A percentile compares a stretch with the other conserved stretches of the same genome.
phyloP scores from a whole-genome alignment of 2,888 invertebrate species.

The Drosophila anceps region DNA sequence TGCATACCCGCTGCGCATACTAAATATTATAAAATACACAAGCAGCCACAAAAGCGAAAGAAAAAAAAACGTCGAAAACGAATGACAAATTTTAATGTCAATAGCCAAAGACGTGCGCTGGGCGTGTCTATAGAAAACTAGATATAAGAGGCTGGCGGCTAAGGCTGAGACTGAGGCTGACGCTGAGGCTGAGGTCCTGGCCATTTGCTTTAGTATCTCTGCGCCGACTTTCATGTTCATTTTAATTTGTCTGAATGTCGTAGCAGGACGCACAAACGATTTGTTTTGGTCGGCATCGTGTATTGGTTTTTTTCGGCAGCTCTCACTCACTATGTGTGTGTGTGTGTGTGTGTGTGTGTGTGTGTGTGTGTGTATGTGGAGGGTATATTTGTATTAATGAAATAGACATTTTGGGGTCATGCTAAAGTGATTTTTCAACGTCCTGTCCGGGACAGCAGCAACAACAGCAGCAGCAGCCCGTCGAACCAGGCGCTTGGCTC shows the following conservation, averaged over 20 bases:
- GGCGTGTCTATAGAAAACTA: conserved; percentile 18
- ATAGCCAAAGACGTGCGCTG: conserved; percentile 67
- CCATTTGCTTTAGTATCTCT: conserved; percentile 43
- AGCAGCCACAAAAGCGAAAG: conserved; percentile 31
- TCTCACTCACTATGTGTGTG: not conserved
- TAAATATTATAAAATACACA: conserved; percentile 33
- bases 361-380: conserved; percentile 21
- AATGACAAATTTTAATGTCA: conserved; percentile 81
- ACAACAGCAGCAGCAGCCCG: conserved; percentile 1
- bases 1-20: not conserved
- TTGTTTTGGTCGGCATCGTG: conserved; percentile 65
- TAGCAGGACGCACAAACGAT: conserved; percentile 76
- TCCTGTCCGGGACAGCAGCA: conserved; percentile 47
- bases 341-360: not conserved
- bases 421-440: conserved; percentile 83
- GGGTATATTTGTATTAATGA: conserved; percentile 81
- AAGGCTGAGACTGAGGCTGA: not conserved
- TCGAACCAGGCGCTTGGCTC: conserved; percentile 20
- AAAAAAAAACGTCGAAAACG: conserved; percentile 49
- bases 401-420: conserved; percentile 82
- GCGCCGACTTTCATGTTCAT: conserved; percentile 74
- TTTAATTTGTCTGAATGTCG: conserved; percentile 79
- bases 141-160: not conserved
- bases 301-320: conserved; percentile 44
- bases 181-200: not conserved